These are phyloP conservation scores for Sciaenops ocellatus DNA, from an alignment of 2,797 vertebrate species.

Conservation along the genomic window DNA sequence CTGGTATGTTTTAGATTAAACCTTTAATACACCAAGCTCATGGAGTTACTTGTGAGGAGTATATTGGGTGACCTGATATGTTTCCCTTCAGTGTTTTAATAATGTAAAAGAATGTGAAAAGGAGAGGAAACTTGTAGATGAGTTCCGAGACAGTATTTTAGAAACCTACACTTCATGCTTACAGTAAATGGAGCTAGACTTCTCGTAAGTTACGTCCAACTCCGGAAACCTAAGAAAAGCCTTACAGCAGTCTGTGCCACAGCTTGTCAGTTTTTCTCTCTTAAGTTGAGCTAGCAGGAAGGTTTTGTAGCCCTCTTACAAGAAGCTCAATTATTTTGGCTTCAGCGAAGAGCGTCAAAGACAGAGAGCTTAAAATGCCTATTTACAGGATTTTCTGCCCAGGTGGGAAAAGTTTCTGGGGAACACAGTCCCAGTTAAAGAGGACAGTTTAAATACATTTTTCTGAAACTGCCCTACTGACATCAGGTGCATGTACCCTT, in stretches of 20 bases:
- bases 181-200: slow-evolving; percentile 19
- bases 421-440: slow-evolving; percentile 1
- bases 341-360: slow-evolving; percentile 24
- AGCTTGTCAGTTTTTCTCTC: slow-evolving; percentile 11
- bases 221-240: slow-evolving; percentile 32
- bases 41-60: not conserved
- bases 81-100: slow-evolving; percentile 28
- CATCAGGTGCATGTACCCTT: not conserved
- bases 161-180: slow-evolving; percentile 15
- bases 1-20: not conserved
- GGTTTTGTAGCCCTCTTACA: slow-evolving; percentile 6
- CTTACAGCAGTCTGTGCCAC: not conserved
- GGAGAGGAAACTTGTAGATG: slow-evolving; percentile 4
- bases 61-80: not conserved
- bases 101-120: slow-evolving; percentile 22
- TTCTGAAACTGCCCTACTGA: not conserved
- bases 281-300: slow-evolving; percentile 10
- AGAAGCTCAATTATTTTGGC: slow-evolving; percentile 16
- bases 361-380: slow-evolving; percentile 16
- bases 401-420: not conserved
- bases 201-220: not conserved
- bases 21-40: not conserved
- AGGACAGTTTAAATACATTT: slow-evolving; percentile 1
- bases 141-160: slow-evolving; percentile 13
- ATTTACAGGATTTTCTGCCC: slow-evolving; percentile 3